These are phyloP conservation scores for Stomorhina lunata DNA, from an alignment of 2,888 invertebrate species.

Conservation along the genomic window DNA sequence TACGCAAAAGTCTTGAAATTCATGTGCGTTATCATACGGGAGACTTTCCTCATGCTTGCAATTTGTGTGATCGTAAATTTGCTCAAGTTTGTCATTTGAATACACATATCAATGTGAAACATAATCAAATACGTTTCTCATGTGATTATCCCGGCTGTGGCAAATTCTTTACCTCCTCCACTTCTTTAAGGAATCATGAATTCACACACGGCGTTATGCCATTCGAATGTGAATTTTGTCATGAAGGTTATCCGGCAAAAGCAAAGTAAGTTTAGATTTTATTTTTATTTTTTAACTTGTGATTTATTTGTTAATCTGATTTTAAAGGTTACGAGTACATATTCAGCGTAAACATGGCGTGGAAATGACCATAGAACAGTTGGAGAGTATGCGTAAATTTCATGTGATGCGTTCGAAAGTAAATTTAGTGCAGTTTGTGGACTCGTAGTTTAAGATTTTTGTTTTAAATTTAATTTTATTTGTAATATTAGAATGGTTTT, in stretches of 20 bases:
- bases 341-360: constrained; percentile 69
- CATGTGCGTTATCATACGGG: constrained; percentile 73
- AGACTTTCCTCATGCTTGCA: constrained; percentile 71
- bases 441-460: background rate
- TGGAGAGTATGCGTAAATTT: constrained; percentile 73
- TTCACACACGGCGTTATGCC: constrained; percentile 72
- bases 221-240: constrained; percentile 71
- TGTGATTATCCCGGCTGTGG: constrained; percentile 70
- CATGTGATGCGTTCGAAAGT: constrained; percentile 70
- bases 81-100: constrained; percentile 72
- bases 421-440: constrained; percentile 66
- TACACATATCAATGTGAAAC: constrained; percentile 71
- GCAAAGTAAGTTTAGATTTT: constrained; percentile 68
- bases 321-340: constrained; percentile 69
- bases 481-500: background rate
- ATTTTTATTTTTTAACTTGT: background rate
- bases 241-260: constrained; percentile 71
- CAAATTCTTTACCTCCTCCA: constrained; percentile 71
- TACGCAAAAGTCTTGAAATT: constrained; percentile 71
- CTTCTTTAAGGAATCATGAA: constrained; percentile 73
- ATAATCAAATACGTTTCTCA: constrained; percentile 70
- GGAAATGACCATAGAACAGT: constrained; percentile 67
- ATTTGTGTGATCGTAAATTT: constrained; percentile 71
- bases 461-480: background rate
- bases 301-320: constrained; percentile 10